Evolutionary conservation across 2,888 invertebrate species (phyloP).

Genomic region (Dusona sp.): DNA sequence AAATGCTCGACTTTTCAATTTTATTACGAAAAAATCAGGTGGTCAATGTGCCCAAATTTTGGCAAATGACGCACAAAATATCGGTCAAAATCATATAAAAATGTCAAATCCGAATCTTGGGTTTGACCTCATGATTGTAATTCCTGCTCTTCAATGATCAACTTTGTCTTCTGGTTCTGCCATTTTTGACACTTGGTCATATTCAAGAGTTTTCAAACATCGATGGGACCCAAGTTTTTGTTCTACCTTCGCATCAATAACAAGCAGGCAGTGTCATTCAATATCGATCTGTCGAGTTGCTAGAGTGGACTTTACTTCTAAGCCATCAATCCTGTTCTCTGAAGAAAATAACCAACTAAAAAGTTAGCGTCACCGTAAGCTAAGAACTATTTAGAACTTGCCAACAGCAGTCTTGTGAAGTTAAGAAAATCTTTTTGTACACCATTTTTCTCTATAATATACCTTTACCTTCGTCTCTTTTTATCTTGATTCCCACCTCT

Average conservation of each 20-base stretch:
- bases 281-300: slow-evolving; percentile 34
- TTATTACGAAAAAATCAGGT: no score
- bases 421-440: background rate
- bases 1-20: no score
- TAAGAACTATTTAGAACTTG: slow-evolving; percentile 33
- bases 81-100: no score
- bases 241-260: background rate
- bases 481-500: background rate
- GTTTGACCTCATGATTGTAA: no score
- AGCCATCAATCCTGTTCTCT: background rate
- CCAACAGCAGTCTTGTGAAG: slow-evolving; percentile 26
- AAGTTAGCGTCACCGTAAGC: background rate
- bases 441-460: background rate
- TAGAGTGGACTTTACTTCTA: slow-evolving; percentile 10
- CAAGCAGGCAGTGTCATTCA: slow-evolving; percentile 4
- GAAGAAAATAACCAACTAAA: slow-evolving; percentile 6
- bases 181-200: background rate
- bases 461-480: background rate
- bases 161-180: slow-evolving; percentile 27
- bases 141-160: background rate
- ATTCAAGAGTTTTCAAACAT: no score
- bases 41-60: no score
- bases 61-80: no score
- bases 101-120: no score
- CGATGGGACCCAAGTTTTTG: slow-evolving; percentile 30